Evolutionary conservation across 2,113 vertebrate genomes (phyloP).

Genomic region (Anoura caudifer): DNA sequence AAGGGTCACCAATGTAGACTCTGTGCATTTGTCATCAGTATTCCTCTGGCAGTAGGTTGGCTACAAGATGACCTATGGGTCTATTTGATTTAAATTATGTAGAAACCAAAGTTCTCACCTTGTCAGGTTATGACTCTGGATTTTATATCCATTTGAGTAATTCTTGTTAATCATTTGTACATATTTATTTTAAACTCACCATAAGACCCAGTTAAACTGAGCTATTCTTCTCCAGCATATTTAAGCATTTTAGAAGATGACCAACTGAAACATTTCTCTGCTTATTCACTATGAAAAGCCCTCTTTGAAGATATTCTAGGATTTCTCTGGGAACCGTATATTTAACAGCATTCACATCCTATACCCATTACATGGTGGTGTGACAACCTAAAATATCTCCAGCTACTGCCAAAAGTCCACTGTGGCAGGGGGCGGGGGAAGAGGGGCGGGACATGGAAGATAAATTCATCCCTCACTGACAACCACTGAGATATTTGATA

Average conservation of each 20-base stretch:
- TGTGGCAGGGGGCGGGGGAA: neutral
- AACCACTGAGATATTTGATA: neutral
- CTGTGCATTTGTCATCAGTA: neutral
- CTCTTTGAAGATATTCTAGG: neutral
- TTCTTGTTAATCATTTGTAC: neutral
- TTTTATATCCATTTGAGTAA: neutral
- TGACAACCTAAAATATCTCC: neutral
- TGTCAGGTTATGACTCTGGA: neutral
- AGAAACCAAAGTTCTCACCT: neutral
- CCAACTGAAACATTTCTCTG: neutral
- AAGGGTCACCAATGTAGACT: neutral
- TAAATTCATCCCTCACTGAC: neutral
- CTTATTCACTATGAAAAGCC: neutral
- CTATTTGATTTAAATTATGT: neutral
- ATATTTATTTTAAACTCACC: neutral
- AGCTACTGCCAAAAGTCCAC: neutral
- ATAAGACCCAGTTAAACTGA: neutral
- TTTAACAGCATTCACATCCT: neutral
- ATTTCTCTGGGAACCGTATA: neutral
- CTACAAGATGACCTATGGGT: neutral
- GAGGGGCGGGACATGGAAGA: fast-evolving
- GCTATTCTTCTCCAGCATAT: neutral
- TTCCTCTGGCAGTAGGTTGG: neutral
- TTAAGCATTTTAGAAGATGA: neutral
- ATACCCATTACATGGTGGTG: neutral